Conservation (phyloP, 2,888 invertebrate genomes). For the Xestoiulus laeticollis region DNA sequence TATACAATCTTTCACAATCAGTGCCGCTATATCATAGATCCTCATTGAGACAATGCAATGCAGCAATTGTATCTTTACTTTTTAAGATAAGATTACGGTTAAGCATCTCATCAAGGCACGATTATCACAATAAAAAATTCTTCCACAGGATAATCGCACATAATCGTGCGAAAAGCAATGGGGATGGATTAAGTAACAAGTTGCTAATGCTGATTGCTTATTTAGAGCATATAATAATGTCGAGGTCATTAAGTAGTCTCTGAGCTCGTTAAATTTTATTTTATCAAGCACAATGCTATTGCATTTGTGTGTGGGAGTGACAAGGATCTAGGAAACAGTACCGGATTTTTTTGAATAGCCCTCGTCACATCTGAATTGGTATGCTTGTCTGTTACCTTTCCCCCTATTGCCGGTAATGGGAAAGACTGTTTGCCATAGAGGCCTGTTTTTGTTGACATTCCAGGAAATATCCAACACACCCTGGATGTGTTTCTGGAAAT, state of each 20-base stretch:
- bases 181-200: background rate
- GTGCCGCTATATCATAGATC: too few species aligned
- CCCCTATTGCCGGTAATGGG: background rate
- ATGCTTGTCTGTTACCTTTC: background rate
- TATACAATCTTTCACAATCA: too few species aligned
- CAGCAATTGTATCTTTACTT: too few species aligned
- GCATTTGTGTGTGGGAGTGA: background rate
- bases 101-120: background rate
- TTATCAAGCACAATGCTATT: background rate
- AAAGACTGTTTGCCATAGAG: background rate
- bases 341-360: background rate
- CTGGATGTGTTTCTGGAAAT: background rate
- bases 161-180: background rate
- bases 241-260: background rate
- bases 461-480: background rate
- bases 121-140: background rate
- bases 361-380: background rate
- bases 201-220: background rate
- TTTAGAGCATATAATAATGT: background rate
- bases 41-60: background rate
- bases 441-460: background rate
- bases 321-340: background rate
- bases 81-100: background rate
- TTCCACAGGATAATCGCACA: background rate
- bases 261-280: background rate